These are phyloP conservation scores for Sinhomidia bicolor DNA, from an alignment of 2,888 invertebrate genomes.

Conservation along the genomic window DNA sequence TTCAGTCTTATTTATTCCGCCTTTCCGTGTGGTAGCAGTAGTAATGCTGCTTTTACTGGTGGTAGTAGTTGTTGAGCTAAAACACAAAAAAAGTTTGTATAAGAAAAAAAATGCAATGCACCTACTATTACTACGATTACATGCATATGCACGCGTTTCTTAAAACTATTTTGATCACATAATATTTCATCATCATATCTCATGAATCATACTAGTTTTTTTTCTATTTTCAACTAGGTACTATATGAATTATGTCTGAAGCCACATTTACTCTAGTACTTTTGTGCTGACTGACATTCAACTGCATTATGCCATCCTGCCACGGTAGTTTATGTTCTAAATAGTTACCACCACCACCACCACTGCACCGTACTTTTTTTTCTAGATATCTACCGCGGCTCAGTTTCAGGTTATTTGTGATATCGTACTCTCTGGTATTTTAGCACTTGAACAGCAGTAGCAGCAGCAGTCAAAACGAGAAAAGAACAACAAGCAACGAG, in stretches of 20 bases:
- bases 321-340: slow-evolving; percentile 6
- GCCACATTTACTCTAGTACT: neutral
- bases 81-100: neutral
- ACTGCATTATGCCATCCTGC: slow-evolving; percentile 48
- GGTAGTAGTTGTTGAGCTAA: neutral
- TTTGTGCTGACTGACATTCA: slow-evolving; percentile 41
- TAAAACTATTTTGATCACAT: neutral
- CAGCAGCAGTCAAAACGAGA: neutral
- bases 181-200: neutral
- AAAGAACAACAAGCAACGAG: slow-evolving; percentile 12
- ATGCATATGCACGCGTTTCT: neutral
- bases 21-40: neutral
- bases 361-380: too few relatives aligned
- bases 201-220: slow-evolving; percentile 1
- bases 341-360: neutral
- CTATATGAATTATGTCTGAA: too few relatives aligned
- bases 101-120: slow-evolving; percentile 18
- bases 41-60: neutral
- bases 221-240: too few relatives aligned
- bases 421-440: slow-evolving; percentile 6
- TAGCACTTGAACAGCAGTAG: neutral
- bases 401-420: too few relatives aligned
- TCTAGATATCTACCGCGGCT: too few relatives aligned
- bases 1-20: neutral
- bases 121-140: neutral